These are phyloP conservation scores for Speoplatyrhinus poulsoni DNA, from an alignment of 2,113 vertebrate species.

Conservation along the genomic window DNA sequence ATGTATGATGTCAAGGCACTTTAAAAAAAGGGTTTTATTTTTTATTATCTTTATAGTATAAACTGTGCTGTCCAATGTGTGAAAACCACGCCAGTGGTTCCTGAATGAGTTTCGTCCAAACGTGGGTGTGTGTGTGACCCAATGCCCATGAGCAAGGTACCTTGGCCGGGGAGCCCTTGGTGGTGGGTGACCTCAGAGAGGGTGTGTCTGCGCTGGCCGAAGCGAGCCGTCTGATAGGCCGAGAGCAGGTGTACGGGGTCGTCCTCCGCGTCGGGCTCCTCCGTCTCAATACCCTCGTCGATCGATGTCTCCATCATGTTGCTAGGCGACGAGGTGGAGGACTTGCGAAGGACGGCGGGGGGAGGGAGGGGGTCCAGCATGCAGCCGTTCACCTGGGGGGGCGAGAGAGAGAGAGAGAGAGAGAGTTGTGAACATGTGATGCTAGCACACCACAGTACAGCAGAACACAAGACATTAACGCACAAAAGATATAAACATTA, in stretches of 20 bases:
- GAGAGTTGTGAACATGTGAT: background rate
- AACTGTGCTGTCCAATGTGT: no score
- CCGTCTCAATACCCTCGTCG: constrained; percentile 92
- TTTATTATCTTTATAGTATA: no score
- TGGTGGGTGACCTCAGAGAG: constrained; percentile 94
- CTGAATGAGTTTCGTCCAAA: no score
- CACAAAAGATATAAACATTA: no score
- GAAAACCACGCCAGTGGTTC: no score
- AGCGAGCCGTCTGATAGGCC: constrained; percentile 85
- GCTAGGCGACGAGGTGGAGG: constrained; percentile 88
- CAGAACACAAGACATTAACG: no score
- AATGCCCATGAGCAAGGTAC: constrained; percentile 53
- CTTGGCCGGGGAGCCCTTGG: constrained; percentile 80
- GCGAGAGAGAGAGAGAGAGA: background rate
- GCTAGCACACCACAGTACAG: background rate
- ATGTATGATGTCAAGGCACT: no score
- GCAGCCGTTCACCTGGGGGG: constrained; percentile 88
- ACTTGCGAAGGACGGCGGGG: constrained; percentile 81
- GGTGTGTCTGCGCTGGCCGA: constrained; percentile 91
- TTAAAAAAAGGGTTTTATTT: no score
- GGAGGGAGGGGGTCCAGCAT: constrained; percentile 92
- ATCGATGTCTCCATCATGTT: constrained; percentile 98
- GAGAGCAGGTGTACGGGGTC: constrained; percentile 85
- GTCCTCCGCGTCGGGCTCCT: constrained; percentile 86
- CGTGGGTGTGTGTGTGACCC: background rate